Evolutionary conservation across 2,113 vertebrate species (phyloP), one percentile per base, ranked within the genome.

Genomic region (Psittacara wagleri): DNA sequence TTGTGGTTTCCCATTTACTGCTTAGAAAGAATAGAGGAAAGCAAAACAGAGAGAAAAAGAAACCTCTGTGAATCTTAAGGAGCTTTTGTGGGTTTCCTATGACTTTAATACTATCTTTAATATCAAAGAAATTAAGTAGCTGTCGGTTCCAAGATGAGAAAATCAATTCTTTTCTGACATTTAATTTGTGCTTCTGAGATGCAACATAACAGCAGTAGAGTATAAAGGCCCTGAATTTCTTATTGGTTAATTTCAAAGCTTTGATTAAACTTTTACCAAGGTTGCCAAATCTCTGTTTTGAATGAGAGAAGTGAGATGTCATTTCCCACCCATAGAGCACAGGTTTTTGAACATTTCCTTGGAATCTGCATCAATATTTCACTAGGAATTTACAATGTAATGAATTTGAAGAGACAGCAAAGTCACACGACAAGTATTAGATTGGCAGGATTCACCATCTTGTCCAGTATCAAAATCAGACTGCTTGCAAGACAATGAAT

Each of bases 181-280:
- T 95, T 96, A 96, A 96, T 97, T 97, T 96, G 46, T 94, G 79
- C 55, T 91, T 95, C 86, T 93, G 83, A 96, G 80, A 94, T 92
- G 80, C 83, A 93, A 89, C 88, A 39, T 86, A 93, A 90, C 61
- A 81, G 33, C 44, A 88, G 59, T 61, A 70, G 46, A 94, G 63
- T 59, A 94, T n/a, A 92, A 92, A 91, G 25, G n/a, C 76, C 96
- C 86, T 87, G 73, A 89, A 46, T 94, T 93, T 80, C 86, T 33
- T 57, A 90, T 79, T 95, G 91, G 88, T 62, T 88, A 52, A 79
- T 88, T 96, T 91, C 77, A 92, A 93, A 95, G 57, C 52, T 93
- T 94, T 94, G 90, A 93, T 96, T 90, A 94, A 91, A 75, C 35
- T 54, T 79, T 92, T 89, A 82, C 80, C 62, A 81, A 94, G 52